Base-by-base conservation (phyloP, 1,140 invertebrate genomes). In the Neodiprion virginianus region DNA sequence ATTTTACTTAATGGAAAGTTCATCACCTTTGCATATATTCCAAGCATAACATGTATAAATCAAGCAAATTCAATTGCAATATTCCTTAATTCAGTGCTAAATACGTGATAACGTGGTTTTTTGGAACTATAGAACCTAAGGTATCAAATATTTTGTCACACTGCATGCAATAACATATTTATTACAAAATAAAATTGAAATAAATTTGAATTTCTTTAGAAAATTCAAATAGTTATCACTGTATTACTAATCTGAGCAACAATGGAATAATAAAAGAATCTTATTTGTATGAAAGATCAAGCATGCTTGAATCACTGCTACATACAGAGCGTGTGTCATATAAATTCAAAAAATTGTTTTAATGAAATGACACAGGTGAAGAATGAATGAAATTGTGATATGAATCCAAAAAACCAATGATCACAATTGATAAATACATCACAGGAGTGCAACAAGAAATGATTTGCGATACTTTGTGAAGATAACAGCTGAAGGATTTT, bases 331-430 rank as follows among this genome's bases (percentile, higher is more conserved):
- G 72, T 67, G 69, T 49, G 48, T 67, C 4, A 49, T 48, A 12
- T 61, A 40, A 40, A 40, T 61, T 61, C 8, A 61, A 75, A n/a
- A 23, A 61, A 61, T 61, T 11, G 8, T 61, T 61, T 61, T 61
- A 61, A 8, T 61, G 53, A 61, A 61, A 61, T 61, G 28, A 40
- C 28, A 40, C n/a, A 61, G 53, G n/a, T 61, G 53, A 61, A 14
- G 53, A 61, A 61, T 61, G 8, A 61, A 61, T 61, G 53, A 61
- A 40, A 40, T 40, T 40, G 50, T 67, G 66, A 76, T 65, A 69
- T 73, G 73, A 71, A 69, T 69, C 71, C 67, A 75, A 75, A 74
- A 66, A 75, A 75, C 21, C 78, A 80, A 65, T 21, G 8, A 49
- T 49, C 14, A 71, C 23, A 47, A 65, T 17, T 17, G 40, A 72